phyloP scores from a whole-genome alignment of 2,797 vertebrate species.

The Danio jaintianensis region DNA sequence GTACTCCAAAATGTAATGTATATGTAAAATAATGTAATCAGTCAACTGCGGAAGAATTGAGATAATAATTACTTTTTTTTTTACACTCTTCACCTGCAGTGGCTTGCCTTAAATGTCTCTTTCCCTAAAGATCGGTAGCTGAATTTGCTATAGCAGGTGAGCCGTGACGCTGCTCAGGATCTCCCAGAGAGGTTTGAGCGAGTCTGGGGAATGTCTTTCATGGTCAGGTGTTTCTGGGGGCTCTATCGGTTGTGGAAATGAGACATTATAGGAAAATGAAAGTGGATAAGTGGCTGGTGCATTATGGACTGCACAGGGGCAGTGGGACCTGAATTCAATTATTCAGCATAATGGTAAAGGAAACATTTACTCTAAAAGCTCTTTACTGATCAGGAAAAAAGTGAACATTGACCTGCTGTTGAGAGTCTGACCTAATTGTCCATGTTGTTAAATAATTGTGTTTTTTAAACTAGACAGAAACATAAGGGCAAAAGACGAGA shows the following conservation, averaged over 20 bases:
- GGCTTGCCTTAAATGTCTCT: slow-evolving; percentile 48
- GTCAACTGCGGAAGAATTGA: no score
- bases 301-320: slow-evolving; percentile 8
- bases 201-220: slow-evolving; percentile 9
- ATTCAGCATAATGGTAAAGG: slow-evolving; percentile 6
- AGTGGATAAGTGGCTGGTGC: slow-evolving; percentile 18
- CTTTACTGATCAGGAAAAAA: background rate
- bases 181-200: background rate
- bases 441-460: no score
- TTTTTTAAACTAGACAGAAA: slow-evolving; percentile 7
- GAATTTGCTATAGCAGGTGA: no score
- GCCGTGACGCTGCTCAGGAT: no score
- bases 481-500: background rate
- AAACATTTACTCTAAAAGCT: slow-evolving; percentile 46
- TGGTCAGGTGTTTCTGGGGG: slow-evolving; percentile 6
- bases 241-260: slow-evolving; percentile 3
- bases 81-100: no score
- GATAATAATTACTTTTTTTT: no score
- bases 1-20: no score
- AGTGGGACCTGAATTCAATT: background rate
- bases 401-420: slow-evolving; percentile 33
- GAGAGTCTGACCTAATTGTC: slow-evolving; percentile 26
- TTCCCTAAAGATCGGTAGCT: slow-evolving; percentile 44
- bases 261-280: slow-evolving; percentile 9
- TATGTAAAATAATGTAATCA: no score